Conservation (phyloP, 2,888 invertebrate species). For the Parnassius glacialis region DNA sequence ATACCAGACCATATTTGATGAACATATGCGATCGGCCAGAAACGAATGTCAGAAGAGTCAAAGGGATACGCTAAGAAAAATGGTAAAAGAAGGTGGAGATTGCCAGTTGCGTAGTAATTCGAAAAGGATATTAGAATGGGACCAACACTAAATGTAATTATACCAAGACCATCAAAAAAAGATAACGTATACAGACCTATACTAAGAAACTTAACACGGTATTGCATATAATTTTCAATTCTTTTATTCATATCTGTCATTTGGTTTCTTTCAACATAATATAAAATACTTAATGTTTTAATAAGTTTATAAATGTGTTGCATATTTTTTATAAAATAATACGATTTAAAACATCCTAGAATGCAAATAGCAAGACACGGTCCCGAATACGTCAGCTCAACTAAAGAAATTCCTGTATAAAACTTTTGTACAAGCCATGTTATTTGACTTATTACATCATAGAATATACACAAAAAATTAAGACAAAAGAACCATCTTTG, state of each 20-base stretch:
- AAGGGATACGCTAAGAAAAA: conserved; percentile 24
- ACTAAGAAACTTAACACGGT: conserved; percentile 9
- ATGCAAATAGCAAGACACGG: conserved; percentile 11
- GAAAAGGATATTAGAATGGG: conserved; percentile 12
- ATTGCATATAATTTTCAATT: background rate
- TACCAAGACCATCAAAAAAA: conserved; percentile 2
- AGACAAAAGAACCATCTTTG: conserved; percentile 11
- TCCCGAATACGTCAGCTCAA: conserved; percentile 9
- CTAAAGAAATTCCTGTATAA: conserved; percentile 2
- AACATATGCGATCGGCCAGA: conserved; percentile 23
- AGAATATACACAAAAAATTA: conserved; percentile 1
- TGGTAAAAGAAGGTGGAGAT: conserved; percentile 13
- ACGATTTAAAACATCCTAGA: conserved; percentile 17
- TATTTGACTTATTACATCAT: conserved; percentile 5
- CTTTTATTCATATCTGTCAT: background rate
- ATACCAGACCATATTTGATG: conserved; percentile 27
- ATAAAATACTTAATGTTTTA: background rate
- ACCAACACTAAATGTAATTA: conserved; percentile 18
- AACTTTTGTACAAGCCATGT: conserved; percentile 4
- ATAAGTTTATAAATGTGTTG: background rate
- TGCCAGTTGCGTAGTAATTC: conserved; percentile 11
- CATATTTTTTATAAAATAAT: conserved; percentile 10
- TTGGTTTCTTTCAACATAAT: background rate
- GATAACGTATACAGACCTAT: conserved; percentile 11
- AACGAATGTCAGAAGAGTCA: conserved; percentile 16